phyloP scores from a whole-genome alignment of 2,888 invertebrate genomes.

The Cremastinae sp. region DNA sequence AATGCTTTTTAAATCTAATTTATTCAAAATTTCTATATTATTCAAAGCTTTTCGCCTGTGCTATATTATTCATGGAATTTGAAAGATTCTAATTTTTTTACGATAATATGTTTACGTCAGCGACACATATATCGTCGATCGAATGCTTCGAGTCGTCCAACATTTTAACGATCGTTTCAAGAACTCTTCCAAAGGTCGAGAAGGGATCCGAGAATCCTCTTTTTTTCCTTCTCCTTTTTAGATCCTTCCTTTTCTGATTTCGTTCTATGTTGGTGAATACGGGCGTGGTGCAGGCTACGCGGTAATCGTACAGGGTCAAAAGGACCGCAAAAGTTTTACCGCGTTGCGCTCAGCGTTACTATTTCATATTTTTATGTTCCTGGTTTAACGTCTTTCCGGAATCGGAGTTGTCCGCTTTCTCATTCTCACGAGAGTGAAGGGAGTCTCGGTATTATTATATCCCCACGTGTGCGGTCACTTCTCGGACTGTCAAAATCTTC shows the following conservation, averaged over 20 bases:
- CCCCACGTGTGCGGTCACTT: conserved; percentile 57
- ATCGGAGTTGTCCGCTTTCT: conserved; percentile 45
- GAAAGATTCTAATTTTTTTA: conserved; percentile 11
- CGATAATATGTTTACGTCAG: conserved; percentile 23
- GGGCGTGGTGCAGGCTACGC: conserved; percentile 44
- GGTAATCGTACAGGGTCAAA: conserved; percentile 58
- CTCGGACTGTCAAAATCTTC: conserved; percentile 23
- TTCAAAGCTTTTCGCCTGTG: neutral
- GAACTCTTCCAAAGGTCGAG: conserved; percentile 42
- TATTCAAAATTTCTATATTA: too few relatives aligned
- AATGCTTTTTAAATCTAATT: too few relatives aligned
- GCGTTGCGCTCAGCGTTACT: conserved; percentile 58
- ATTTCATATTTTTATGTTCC: conserved; percentile 71
- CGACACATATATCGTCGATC: conserved; percentile 9
- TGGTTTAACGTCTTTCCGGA: conserved; percentile 68
- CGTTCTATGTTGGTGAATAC: conserved; percentile 23
- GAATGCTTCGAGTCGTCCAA: conserved; percentile 23
- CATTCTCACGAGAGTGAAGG: neutral
- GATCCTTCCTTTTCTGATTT: conserved; percentile 33
- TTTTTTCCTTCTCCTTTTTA: conserved; percentile 40
- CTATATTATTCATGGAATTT: neutral
- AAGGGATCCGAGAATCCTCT: conserved; percentile 13
- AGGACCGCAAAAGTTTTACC: conserved; percentile 49
- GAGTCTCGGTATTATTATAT: conserved; percentile 1
- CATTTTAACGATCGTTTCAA: conserved; percentile 60